Conservation (phyloP, 2,113 vertebrate species). For the Microcebus griseorufus region DNA sequence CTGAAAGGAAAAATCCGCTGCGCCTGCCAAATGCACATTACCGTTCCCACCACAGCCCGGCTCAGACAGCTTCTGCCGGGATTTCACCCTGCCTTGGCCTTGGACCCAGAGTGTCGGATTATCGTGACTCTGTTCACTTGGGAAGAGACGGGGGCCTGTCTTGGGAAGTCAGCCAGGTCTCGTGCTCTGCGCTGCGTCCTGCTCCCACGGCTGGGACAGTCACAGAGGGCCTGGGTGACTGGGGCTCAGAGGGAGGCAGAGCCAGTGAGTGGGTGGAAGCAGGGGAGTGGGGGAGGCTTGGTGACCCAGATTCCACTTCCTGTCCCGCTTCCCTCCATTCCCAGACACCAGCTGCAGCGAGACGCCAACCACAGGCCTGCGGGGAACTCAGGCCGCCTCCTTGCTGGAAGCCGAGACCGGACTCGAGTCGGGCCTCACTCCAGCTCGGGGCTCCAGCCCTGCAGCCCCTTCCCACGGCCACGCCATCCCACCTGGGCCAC, state of each 20-base stretch:
- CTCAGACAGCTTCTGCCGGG: background rate
- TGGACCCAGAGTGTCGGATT: background rate
- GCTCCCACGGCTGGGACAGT: background rate
- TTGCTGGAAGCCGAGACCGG: background rate
- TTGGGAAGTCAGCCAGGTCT: background rate
- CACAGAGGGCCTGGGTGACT: background rate
- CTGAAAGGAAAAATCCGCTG: constrained; percentile 15
- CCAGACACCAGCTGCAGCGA: constrained; percentile 9
- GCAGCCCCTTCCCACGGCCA: background rate
- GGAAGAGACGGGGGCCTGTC: background rate
- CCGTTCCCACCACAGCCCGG: constrained; percentile 1
- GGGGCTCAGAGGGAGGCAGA: background rate
- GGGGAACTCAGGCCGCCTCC: background rate
- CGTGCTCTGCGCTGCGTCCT: background rate
- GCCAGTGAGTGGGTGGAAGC: background rate
- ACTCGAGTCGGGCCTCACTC: too few species aligned
- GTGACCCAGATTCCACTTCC: constrained; percentile 54
- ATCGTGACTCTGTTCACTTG: background rate
- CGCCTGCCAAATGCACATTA: background rate
- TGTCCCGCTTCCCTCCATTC: constrained; percentile 26
- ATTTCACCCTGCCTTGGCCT: background rate
- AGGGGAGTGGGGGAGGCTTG: background rate
- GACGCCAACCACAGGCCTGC: background rate
- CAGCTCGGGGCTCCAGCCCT: too few species aligned
- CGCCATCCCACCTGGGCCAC: background rate